Evolutionary conservation across 1,140 invertebrate species (phyloP), one percentile per base, ranked within the genome.

Genomic region (Apis dorsata): DNA sequence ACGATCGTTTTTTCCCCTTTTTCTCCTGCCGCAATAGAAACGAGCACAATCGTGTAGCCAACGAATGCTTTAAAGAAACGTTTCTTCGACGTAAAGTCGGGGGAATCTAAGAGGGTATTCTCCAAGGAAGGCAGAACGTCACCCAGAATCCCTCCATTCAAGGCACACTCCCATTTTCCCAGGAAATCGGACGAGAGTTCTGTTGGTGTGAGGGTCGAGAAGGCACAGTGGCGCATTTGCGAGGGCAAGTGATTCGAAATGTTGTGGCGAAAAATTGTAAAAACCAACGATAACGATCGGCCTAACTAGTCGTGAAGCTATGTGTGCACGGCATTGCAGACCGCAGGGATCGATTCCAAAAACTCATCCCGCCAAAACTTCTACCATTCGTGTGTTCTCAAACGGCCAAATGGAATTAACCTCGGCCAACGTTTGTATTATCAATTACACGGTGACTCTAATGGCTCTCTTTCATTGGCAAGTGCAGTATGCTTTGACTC

Each of bases 401-500:
- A n/a, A 65, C 59, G 53, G 55, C 62, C n/a, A 7, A 73, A 87
- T 65, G 75, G 57, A 80, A 87, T 88, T 85, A 65, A 34, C 76
- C 77, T 57, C 70, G 59, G 53, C 74, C 53, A 79, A 81, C 70
- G 81, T 55, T 87, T 59, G 59, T 63, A 57, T 87, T 86, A 75
- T 68, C 76, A 88, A 88, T 88, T 88, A 86, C 69, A 66, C 60
- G 17, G 55, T 75, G 83, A 82, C 65, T 72, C 85, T 84, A 62
- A 84, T 15, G 60, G 21, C 51, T 70, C 17, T 65, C 63, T 65
- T 57, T 17, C 60, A 24, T 8, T n/a, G 70, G 49, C 60, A 34
- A 65, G 49, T 49, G 12, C 24, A 80, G 17, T 28, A 19, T 15
- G 44, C 12, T n/a, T 13, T 34, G 34, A 34, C 53, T 53, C 53